phyloP scores from a whole-genome alignment of 2,113 vertebrate species.

The Callorhinus ursinus region DNA sequence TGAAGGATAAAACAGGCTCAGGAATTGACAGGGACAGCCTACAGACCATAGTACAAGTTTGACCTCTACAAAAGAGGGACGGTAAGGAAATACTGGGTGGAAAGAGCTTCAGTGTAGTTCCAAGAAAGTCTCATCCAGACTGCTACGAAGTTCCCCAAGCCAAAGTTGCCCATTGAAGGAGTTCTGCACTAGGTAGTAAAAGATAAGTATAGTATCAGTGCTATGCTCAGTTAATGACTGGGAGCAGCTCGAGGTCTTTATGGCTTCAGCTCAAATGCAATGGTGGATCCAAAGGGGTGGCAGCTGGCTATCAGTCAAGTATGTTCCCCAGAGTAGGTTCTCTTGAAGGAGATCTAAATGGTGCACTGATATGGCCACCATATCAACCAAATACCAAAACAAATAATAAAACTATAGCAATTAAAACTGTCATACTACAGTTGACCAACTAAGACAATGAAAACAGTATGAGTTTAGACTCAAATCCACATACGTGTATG shows the following conservation, averaged over 20 bases:
- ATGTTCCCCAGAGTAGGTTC: not conserved
- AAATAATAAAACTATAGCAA: not conserved
- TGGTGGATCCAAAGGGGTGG: not conserved
- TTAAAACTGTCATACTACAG: not conserved
- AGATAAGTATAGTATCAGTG: not conserved
- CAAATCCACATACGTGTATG: not conserved
- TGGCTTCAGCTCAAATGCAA: not conserved
- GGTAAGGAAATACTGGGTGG: not conserved
- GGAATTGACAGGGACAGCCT: not conserved
- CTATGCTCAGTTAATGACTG: not conserved
- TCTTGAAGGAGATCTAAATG: not conserved
- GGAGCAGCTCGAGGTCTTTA: not conserved
- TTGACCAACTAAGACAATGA: not conserved
- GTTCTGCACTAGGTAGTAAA: not conserved
- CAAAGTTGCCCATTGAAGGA: not conserved
- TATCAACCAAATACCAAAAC: not conserved
- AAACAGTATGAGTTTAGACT: not conserved
- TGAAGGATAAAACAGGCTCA: not conserved
- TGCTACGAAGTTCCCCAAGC: not conserved
- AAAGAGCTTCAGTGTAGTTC: not conserved
- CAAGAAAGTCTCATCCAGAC: not conserved
- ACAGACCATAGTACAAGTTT: not conserved
- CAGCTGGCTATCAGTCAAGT: not conserved
- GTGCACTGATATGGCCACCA: not conserved
- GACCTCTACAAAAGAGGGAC: not conserved